A percentile compares a stretch with the other conserved stretches of the same genome.
phyloP scores from a whole-genome alignment of 2,113 vertebrate species.

The Camelus bactrianus region DNA sequence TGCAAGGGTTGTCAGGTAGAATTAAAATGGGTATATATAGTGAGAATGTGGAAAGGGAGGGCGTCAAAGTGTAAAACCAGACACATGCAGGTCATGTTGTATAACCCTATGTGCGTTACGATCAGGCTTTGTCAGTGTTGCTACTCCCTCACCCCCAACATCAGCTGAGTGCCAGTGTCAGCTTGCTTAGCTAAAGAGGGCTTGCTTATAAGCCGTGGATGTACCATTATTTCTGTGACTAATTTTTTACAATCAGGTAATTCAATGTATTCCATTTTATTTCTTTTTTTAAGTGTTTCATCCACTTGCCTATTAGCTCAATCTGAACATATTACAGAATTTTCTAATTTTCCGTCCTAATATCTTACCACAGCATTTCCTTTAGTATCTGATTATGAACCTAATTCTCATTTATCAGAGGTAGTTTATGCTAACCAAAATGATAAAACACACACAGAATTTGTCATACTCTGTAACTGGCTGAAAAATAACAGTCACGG shows the following conservation, averaged over 20 bases:
- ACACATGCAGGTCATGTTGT: not conserved
- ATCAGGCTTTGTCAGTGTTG: not conserved
- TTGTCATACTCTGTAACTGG: not conserved
- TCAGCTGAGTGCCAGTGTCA: not conserved
- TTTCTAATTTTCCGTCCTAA: constrained; percentile 13
- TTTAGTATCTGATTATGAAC: not conserved
- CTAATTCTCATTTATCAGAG: not conserved
- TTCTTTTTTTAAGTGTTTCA: not conserved
- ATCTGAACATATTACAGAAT: not conserved
- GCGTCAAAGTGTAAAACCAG: not conserved
- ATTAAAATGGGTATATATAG: not conserved
- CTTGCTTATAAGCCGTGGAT: not conserved
- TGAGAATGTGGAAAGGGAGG: not conserved
- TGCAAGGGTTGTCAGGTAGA: not conserved
- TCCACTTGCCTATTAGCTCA: not conserved
- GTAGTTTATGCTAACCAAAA: not conserved
- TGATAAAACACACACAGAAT: not conserved
- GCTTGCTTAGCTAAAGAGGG: not conserved
- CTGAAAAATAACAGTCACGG: not conserved
- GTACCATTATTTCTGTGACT: not conserved
- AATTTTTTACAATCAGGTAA: not conserved
- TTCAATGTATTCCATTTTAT: not conserved
- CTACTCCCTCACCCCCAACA: not conserved
- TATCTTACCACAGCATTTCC: not conserved
- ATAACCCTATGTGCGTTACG: not conserved